Conservation (phyloP, 2,888 invertebrate genomes). For the Strigamia crassipes region DNA sequence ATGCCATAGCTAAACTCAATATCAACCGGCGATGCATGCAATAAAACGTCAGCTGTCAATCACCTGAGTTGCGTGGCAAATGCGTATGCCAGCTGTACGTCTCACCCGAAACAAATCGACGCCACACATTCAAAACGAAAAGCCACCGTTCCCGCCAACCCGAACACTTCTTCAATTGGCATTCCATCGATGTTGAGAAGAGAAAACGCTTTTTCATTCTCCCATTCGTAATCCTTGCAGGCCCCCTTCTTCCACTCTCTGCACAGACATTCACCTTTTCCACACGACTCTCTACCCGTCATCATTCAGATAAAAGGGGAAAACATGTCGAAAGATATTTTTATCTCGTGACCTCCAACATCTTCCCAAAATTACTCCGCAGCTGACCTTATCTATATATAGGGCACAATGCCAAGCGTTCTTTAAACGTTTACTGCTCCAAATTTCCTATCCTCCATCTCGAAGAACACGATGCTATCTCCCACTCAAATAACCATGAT, state of each 20-base stretch:
- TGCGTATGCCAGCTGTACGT: neutral
- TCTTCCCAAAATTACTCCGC: constrained; percentile 6
- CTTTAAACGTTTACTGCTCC: neutral
- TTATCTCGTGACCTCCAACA: constrained; percentile 14
- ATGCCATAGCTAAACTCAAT: neutral
- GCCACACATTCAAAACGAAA: neutral
- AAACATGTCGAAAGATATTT: neutral
- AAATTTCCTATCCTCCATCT: neutral
- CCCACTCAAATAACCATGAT: no score
- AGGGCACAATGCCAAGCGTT: constrained; percentile 11
- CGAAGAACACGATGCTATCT: neutral
- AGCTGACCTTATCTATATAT: constrained; percentile 7
- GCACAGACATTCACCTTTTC: constrained; percentile 8
- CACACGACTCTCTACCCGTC: neutral
- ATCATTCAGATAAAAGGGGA: neutral
- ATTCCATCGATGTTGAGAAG: neutral
- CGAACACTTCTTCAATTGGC: constrained; percentile 27
- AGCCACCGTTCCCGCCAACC: constrained; percentile 19
- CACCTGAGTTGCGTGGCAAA: constrained; percentile 20
- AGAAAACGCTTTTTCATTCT: constrained; percentile 18
- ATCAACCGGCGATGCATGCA: neutral
- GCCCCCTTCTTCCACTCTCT: neutral
- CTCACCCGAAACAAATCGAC: neutral
- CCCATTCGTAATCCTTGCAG: neutral
- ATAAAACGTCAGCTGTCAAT: constrained; percentile 1